Conservation (phyloP, 2,797 vertebrate genomes). For the Chaetophractus vellerosus region DNA sequence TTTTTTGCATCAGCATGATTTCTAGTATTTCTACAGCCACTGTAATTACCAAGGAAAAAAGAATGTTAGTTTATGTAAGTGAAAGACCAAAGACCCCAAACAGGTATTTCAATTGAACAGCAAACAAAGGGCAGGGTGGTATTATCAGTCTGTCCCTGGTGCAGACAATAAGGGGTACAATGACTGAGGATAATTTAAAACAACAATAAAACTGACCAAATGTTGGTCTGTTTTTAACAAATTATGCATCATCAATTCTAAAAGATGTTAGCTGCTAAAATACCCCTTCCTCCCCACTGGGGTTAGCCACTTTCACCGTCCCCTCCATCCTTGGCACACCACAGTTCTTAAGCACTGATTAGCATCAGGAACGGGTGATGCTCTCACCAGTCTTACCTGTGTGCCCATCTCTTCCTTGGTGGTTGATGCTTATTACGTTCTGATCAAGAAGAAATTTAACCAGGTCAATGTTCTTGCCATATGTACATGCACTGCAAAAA, state of each 20-base stretch:
- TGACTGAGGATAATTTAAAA: not conserved
- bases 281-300: rapidly evolving
- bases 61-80: rapidly evolving
- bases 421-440: constrained; percentile 95
- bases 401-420: constrained; percentile 97
- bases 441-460: constrained; percentile 96
- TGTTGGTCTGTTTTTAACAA: not conserved
- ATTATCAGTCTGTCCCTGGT: not conserved
- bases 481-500: constrained; percentile 94
- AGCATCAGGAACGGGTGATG: not conserved
- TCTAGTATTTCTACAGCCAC: constrained; percentile 49
- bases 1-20: constrained; percentile 17
- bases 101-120: not conserved
- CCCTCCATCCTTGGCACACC: not conserved
- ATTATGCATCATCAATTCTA: not conserved
- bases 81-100: constrained; percentile 16
- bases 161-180: not conserved
- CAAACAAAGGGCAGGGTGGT: not conserved
- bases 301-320: rapidly evolving
- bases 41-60: constrained; percentile 44
- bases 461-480: constrained; percentile 96
- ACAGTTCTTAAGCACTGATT: not conserved
- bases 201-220: not conserved
- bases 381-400: constrained; percentile 91
- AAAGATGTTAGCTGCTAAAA: constrained; percentile 39